Conservation (phyloP, 1,140 invertebrate species). For the Papilio polyxenes region DNA sequence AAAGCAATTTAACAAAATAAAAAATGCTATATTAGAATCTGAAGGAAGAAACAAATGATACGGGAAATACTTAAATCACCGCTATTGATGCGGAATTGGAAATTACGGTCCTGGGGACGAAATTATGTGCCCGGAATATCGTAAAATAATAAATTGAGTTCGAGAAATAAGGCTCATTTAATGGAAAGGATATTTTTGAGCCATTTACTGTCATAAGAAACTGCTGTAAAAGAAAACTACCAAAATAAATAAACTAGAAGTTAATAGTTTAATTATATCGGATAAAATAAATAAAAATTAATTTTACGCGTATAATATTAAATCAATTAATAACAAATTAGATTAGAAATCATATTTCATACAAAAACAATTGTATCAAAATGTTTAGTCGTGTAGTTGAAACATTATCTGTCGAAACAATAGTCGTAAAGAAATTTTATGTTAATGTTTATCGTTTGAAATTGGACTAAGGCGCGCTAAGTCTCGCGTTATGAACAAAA, state of each 20-base stretch:
- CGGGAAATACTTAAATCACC: constrained; percentile 78
- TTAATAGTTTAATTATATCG: not conserved
- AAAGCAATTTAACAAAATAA: constrained; percentile 79
- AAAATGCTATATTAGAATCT: constrained; percentile 69
- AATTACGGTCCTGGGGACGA: constrained; percentile 54
- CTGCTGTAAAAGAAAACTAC: not conserved
- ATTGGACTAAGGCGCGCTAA: constrained; percentile 17
- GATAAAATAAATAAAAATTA: not conserved
- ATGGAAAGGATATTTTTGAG: constrained; percentile 5
- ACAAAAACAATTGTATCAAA: not conserved
- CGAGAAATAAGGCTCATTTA: constrained; percentile 30
- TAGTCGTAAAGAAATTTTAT: constrained; percentile 30
- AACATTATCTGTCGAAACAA: constrained; percentile 14
- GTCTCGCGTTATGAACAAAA: constrained; percentile 50
- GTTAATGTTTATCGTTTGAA: constrained; percentile 25
- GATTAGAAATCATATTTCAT: not conserved
- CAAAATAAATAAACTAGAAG: not conserved
- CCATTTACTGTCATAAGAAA: not conserved
- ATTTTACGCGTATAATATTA: not conserved
- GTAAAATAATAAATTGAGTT: constrained; percentile 39
- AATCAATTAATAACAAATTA: not conserved
- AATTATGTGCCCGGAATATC: constrained; percentile 51
- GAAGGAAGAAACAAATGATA: constrained; percentile 76
- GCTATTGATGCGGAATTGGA: constrained; percentile 74
- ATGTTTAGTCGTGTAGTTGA: not conserved